A percentile compares a stretch with the other conserved stretches of the same genome.
These are phyloP conservation scores for Coelinius sp. DNA, from an alignment of 2,888 invertebrate species.

Conservation along the genomic window DNA sequence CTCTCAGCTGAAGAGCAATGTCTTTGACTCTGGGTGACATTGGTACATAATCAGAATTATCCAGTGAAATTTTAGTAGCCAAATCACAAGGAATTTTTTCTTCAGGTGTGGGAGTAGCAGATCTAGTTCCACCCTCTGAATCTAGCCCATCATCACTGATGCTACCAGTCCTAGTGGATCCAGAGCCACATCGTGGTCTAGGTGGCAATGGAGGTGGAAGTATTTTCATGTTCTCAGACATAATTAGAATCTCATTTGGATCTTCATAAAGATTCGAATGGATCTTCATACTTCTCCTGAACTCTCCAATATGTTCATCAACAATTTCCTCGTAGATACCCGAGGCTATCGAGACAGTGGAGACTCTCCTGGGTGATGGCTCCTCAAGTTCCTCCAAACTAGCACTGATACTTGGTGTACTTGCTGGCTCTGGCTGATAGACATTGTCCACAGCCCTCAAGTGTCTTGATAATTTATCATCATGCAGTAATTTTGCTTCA, in stretches of 20 bases:
- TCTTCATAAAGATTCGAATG: constrained; percentile 65
- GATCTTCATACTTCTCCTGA: constrained; percentile 41
- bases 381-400: constrained; percentile 55
- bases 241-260: constrained; percentile 66
- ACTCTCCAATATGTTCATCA: constrained; percentile 61
- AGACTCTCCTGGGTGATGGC: constrained; percentile 71
- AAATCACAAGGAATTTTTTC: constrained; percentile 47
- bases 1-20: constrained; percentile 52
- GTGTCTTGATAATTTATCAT: constrained; percentile 46
- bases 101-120: constrained; percentile 57
- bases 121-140: constrained; percentile 61
- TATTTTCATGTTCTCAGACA: constrained; percentile 44
- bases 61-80: constrained; percentile 43
- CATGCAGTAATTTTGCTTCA: constrained; percentile 54
- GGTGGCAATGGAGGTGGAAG: constrained; percentile 73
- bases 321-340: constrained; percentile 81
- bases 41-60: constrained; percentile 64
- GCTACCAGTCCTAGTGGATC: constrained; percentile 54
- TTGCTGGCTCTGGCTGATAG: constrained; percentile 60
- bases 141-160: constrained; percentile 60
- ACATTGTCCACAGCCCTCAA: constrained; percentile 59
- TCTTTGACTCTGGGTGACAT: constrained; percentile 67
- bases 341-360: constrained; percentile 76
- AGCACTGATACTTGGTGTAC: constrained; percentile 47
- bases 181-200: constrained; percentile 61